Evolutionary conservation across 2,113 vertebrate species (phyloP).

Genomic region (Apteryx owenii): DNA sequence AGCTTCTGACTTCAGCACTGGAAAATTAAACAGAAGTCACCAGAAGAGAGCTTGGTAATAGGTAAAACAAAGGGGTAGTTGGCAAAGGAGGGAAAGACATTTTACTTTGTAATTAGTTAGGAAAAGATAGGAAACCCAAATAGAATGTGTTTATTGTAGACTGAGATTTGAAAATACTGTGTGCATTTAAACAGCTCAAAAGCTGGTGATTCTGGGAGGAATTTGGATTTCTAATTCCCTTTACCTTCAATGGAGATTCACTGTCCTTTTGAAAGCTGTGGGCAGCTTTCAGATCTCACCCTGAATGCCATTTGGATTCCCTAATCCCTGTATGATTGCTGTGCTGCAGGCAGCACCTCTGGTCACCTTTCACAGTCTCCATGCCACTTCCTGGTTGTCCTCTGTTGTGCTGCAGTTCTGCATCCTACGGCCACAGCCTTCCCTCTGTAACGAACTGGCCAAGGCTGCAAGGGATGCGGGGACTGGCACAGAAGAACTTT

Average conservation of each 20-base stretch:
- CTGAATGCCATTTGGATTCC: not conserved
- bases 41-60: not conserved
- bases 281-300: not conserved
- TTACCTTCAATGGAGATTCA: not conserved
- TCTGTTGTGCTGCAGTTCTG: not conserved
- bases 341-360: not conserved
- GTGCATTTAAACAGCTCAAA: not conserved
- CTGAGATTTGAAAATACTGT: not conserved
- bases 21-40: constrained; percentile 7
- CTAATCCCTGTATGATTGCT: not conserved
- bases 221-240: not conserved
- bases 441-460: not conserved
- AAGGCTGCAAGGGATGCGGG: not conserved
- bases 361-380: not conserved
- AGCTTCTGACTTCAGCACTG: not conserved
- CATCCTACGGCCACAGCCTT: fast-evolving
- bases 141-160: not conserved
- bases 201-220: not conserved
- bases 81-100: not conserved
- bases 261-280: not conserved
- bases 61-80: constrained; percentile 9
- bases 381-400: not conserved
- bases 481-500: not conserved
- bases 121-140: not conserved
- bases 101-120: not conserved